Evolutionary conservation across 64 coral and sea anemone genomes (phyloP).

Genomic region (Montipora sp.): DNA sequence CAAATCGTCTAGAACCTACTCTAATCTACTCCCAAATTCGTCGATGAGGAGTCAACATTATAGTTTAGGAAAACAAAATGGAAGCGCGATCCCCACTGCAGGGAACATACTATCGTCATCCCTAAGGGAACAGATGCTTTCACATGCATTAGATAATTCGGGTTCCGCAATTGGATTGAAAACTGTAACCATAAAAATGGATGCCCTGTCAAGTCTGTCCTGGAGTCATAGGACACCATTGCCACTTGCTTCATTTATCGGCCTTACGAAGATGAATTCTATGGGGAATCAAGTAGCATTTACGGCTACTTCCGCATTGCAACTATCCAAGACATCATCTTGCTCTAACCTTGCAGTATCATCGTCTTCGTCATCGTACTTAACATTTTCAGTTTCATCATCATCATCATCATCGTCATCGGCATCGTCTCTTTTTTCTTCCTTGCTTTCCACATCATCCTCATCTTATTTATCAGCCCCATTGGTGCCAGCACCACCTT

Average conservation of each 20-base stretch:
- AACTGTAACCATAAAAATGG: background rate
- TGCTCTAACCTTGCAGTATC: background rate
- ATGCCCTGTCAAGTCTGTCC: no score
- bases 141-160: background rate
- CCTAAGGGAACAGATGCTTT: background rate
- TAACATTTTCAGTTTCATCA: background rate
- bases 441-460: background rate
- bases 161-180: background rate
- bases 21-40: background rate
- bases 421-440: background rate
- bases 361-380: background rate
- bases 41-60: background rate
- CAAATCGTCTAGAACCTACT: background rate
- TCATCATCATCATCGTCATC: background rate
- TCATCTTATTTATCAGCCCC: background rate
- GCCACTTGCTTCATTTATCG: background rate
- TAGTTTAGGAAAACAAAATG: background rate
- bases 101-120: background rate
- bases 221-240: background rate
- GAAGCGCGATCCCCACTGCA: background rate
- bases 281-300: background rate
- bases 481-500: background rate
- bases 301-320: background rate
- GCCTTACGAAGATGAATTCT: background rate
- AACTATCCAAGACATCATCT: background rate